Evolutionary conservation across 2,797 vertebrate genomes (phyloP), one percentile per base, ranked within the genome.

Genomic region (Leucoraja ocellata): DNA sequence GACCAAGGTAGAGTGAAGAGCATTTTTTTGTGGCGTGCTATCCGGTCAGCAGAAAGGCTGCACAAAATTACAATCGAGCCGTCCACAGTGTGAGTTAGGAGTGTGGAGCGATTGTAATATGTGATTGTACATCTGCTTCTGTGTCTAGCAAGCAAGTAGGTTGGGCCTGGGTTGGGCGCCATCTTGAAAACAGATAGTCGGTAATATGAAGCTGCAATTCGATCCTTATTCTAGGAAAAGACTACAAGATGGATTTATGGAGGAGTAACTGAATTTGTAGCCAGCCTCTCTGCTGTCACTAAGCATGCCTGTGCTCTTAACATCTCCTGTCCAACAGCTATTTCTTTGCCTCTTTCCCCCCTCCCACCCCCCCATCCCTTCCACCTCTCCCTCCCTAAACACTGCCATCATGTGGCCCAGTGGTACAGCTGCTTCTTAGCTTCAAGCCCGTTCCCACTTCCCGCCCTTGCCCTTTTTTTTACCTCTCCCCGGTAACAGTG

Each of bases 221-320:
- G 8, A 7, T 84, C 28, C 81, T 86, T 86, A 0, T 63, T 65
- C n/a, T 63, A 21, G 61, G 84, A 88, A 86, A 28, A n/a, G 5
- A 11, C n/a, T 25, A 16, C 58, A 63, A 63, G 13, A 86, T 32
- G 58, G 81, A 84, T 25, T 84, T 84, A 11, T n/a, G 81, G 81
- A 54, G 81, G 25, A 63, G n/a, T n/a, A 16, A 9, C n/a, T 88
- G 23, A 76, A 71, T 76, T 92, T 58, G 46, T 23, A 92, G 36
- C 39, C 23, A 74, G 73, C 25, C 68, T 74, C 25, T 7, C 32
- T 39, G 32, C 46, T 39, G 5, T 39, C 68, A 13, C 71, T 32
- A 74, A 54, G 90, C 71, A 92, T 92, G 90, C 25, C 39, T 25
- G 46, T 76, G 13, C 90, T 92, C 18, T 92, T 92, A 92, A 92